Evolutionary conservation across 2,888 invertebrate genomes (phyloP).

Genomic region (Lysandra coridon): DNA sequence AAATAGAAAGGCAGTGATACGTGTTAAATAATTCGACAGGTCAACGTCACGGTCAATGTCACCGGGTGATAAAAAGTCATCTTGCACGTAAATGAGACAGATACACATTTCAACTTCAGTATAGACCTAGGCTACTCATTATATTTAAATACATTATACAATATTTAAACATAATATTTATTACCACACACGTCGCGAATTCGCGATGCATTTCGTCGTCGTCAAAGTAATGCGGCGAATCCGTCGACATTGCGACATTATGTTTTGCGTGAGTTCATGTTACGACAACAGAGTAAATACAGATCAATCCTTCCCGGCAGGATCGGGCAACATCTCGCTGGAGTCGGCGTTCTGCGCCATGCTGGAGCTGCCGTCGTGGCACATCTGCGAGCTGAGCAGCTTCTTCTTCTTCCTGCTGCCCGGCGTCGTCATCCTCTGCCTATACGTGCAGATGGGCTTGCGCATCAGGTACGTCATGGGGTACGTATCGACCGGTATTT

Average conservation of each 20-base stretch:
- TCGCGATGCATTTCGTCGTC: neutral
- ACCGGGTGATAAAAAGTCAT: neutral
- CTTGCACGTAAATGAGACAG: neutral
- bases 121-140: neutral
- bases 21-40: neutral
- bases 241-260: too few relatives aligned
- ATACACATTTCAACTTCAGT: neutral
- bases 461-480: slow-evolving; percentile 80
- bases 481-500: slow-evolving; percentile 42
- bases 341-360: slow-evolving; percentile 92
- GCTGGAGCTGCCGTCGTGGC: slow-evolving; percentile 81
- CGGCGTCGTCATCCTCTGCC: slow-evolving; percentile 84
- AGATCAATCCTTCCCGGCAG: slow-evolving; percentile 43
- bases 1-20: neutral
- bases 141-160: too few relatives aligned
- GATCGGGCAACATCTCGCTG: slow-evolving; percentile 64
- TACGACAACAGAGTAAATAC: neutral
- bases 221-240: neutral
- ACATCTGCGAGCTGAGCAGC: slow-evolving; percentile 90
- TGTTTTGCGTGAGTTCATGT: too few relatives aligned
- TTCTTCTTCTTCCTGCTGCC: slow-evolving; percentile 90
- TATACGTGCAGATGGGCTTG: slow-evolving; percentile 90
- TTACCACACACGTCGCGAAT: neutral
- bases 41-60: neutral
- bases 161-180: neutral